Percentiles rank a stretch among this genome's conserved stretches.
Conservation (phyloP, 2,113 vertebrate genomes). For the Pantherophis guttatus region DNA sequence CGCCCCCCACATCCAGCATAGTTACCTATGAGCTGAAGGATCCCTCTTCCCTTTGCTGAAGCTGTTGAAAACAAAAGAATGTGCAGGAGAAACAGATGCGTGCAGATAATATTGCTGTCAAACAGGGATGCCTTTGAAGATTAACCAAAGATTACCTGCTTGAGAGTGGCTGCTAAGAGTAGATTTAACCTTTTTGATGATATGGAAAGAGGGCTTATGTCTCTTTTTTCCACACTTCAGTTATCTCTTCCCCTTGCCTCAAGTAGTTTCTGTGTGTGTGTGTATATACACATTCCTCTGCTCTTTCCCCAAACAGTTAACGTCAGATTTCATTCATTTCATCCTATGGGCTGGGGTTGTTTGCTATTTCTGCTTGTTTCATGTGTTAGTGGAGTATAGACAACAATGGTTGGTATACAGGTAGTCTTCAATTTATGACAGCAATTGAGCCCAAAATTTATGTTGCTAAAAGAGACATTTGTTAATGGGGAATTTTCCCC, state of each 20-base stretch:
- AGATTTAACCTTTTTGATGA: neutral
- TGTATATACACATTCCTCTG: neutral
- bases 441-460: neutral
- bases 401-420: neutral
- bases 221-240: neutral
- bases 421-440: neutral
- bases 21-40: neutral
- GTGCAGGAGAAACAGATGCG: neutral
- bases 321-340: neutral
- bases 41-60: neutral
- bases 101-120: neutral
- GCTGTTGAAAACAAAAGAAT: neutral
- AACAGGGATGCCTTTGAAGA: neutral
- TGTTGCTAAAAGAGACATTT: neutral
- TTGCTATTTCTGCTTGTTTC: neutral
- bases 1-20: neutral
- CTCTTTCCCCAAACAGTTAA: neutral
- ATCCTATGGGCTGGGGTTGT: neutral
- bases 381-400: neutral
- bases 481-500: neutral
- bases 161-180: neutral
- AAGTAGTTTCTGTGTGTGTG: neutral
- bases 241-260: neutral
- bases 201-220: neutral
- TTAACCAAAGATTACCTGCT: neutral